Evolutionary conservation across 2,888 invertebrate genomes (phyloP).

Genomic region (Apantesis nais): DNA sequence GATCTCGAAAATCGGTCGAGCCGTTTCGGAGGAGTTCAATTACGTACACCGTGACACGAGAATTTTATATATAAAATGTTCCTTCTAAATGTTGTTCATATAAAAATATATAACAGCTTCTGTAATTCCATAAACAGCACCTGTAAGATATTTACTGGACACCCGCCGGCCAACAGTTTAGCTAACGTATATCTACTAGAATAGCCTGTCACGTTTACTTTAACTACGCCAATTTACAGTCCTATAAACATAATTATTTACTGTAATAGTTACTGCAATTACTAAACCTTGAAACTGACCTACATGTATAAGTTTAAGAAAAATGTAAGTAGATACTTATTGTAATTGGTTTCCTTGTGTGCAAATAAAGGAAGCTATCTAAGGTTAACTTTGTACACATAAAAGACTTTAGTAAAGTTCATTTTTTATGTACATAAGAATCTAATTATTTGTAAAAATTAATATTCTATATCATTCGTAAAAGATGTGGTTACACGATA

Average conservation of each 20-base stretch:
- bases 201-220: constrained; percentile 13
- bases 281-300: constrained; percentile 46
- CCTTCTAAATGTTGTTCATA: neutral
- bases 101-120: neutral
- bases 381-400: constrained; percentile 26
- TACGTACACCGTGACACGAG: too few relatives aligned
- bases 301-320: constrained; percentile 33
- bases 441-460: constrained; percentile 7
- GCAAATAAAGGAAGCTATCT: constrained; percentile 36
- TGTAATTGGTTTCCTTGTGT: constrained; percentile 39
- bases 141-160: constrained; percentile 1
- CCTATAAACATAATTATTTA: constrained; percentile 23
- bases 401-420: constrained; percentile 19
- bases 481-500: neutral
- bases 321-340: constrained; percentile 25
- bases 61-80: too few relatives aligned
- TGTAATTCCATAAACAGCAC: neutral
- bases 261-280: constrained; percentile 34
- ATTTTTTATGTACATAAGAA: constrained; percentile 26
- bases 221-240: constrained; percentile 16
- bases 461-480: neutral
- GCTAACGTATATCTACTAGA: neutral
- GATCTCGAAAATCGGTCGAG: too few relatives aligned
- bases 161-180: neutral
- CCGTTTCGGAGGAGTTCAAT: too few relatives aligned